A percentile compares a stretch with the other conserved stretches of the same genome.
Conservation (phyloP, 1,140 invertebrate genomes). For the Grapholita molesta region DNA sequence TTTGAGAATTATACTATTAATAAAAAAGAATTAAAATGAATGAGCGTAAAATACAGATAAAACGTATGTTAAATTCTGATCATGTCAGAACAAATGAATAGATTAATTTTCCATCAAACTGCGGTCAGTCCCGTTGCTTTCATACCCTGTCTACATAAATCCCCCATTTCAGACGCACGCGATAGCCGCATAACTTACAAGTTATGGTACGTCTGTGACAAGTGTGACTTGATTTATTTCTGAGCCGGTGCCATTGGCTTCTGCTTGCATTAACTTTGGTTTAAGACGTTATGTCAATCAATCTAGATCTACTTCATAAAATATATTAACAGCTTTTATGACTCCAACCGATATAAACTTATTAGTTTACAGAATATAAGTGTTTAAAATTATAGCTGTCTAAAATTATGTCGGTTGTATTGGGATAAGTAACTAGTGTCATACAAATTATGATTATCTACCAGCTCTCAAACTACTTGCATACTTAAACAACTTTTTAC, state of each 20-base stretch:
- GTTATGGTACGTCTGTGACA: slow-evolving; percentile 41
- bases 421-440: too few species aligned
- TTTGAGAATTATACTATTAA: too few species aligned
- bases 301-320: slow-evolving; percentile 8
- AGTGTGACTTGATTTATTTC: slow-evolving; percentile 50
- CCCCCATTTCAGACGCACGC: slow-evolving; percentile 35
- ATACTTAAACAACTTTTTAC: too few species aligned
- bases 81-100: not conserved
- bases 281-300: not conserved
- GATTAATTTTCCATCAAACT: not conserved
- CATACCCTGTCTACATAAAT: slow-evolving; percentile 28
- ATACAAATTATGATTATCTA: too few species aligned
- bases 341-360: too few species aligned
- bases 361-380: too few species aligned
- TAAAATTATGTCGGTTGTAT: too few species aligned
- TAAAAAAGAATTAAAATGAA: too few species aligned
- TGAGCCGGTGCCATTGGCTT: slow-evolving; percentile 20
- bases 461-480: too few species aligned
- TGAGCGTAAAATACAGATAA: too few species aligned
- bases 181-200: slow-evolving; percentile 44
- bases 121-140: slow-evolving; percentile 13
- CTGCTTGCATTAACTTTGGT: slow-evolving; percentile 3
- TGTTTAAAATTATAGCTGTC: too few species aligned
- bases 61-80: not conserved
- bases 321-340: too few species aligned